Percentiles rank a stretch among this genome's conserved stretches.
These are phyloP conservation scores for Halocaridina rubra DNA, from an alignment of 2,888 invertebrate genomes.

Conservation along the genomic window DNA sequence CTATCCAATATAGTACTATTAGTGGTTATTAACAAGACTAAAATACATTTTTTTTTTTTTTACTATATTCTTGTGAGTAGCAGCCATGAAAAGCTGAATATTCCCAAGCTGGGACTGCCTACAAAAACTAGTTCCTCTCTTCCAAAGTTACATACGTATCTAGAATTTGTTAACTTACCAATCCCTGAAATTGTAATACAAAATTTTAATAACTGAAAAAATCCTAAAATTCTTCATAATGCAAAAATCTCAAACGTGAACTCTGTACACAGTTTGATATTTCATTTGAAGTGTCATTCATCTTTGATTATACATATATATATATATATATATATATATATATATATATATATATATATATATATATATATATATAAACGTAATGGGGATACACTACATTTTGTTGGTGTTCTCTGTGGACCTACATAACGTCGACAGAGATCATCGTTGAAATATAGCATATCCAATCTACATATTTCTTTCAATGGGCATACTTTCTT, in stretches of 20 bases:
- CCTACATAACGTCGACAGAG: too few species aligned
- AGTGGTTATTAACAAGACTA: constrained; percentile 58
- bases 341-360: too few species aligned
- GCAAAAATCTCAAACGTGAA: too few species aligned
- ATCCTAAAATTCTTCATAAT: neutral
- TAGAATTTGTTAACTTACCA: neutral
- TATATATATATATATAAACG: too few species aligned
- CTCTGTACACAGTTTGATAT: neutral
- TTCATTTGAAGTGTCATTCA: neutral
- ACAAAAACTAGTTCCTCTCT: neutral
- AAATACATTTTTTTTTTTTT: constrained; percentile 55
- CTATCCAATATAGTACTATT: constrained; percentile 54
- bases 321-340: too few species aligned
- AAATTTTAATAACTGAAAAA: neutral
- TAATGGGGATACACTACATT: too few species aligned
- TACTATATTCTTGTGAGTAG: constrained; percentile 48
- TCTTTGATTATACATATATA: neutral
- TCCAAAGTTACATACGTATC: neutral
- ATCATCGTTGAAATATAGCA: too few species aligned
- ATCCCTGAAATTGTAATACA: neutral
- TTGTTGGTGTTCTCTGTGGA: too few species aligned
- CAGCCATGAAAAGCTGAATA: constrained; percentile 47
- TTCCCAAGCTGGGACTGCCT: constrained; percentile 39
- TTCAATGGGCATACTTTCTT: too few species aligned
- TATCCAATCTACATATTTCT: too few species aligned